Evolutionary conservation across 2,888 invertebrate genomes (phyloP), one percentile per base, ranked within the genome.

Genomic region (Tenthredo livida): DNA sequence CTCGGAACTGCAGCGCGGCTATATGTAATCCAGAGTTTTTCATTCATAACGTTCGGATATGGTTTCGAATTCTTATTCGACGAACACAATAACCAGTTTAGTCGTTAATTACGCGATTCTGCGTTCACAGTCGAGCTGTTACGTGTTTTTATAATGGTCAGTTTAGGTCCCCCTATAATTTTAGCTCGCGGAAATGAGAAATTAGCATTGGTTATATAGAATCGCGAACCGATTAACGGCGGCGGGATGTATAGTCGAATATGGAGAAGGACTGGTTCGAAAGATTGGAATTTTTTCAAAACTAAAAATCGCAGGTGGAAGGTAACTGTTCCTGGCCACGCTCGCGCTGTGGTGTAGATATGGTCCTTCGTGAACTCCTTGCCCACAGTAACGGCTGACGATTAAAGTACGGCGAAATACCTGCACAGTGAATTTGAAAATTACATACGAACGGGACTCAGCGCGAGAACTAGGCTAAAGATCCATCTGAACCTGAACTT

Each of bases 401-500:
- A 77, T 77, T 77, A 54, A 50, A n/a, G 29, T 54, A 77, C 73
- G 1, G 15, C 50, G 29, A 25, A 33, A 25, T n/a, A 43, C n/a
- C n/a, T n/a, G n/a, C 47, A 61, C 61, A 61, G 80, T 40, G 80
- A 40, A 61, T 80, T 80, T 80, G 83, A 83, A 83, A 83, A 83
- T 70, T 67, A 65, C 70, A 67, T 67, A 9, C 10, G 15, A 83
- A 83, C 83, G 83, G 83, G 29, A 83, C 67, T 47, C 25, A 2
- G 21, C 67, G 67, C 83, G 83, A 83, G 83, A 83, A 83, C 83
- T 83, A 70, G 83, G 83, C 70, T 67, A 67, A 83, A 83, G 29
- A 83, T 67, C 67, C 33, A 40, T 83, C 47, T 83, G 83, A 83
- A 83, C 83, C 83, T 83, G 83, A 83, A 83, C 83, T 83, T 83